Percentiles rank a stretch among this genome's conserved stretches.
Evolutionary conservation across 2,888 invertebrate species (phyloP).

Genomic region (Allolobophora icterica): DNA sequence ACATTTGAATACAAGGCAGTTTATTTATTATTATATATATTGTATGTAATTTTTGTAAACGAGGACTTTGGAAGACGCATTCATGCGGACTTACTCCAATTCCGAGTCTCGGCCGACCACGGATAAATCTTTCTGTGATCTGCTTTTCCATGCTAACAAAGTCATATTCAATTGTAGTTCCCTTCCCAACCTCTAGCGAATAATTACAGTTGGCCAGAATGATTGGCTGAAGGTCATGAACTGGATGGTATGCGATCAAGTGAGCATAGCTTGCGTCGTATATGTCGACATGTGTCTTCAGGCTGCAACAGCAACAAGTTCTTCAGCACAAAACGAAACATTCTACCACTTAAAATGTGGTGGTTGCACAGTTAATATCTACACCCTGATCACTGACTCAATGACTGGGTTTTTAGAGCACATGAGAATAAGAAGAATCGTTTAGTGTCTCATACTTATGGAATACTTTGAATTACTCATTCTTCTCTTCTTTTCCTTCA

Average conservation of each 20-base stretch:
- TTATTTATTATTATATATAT: too few species aligned
- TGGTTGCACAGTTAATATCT: background rate
- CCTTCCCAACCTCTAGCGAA: conserved; percentile 52
- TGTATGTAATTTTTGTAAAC: background rate
- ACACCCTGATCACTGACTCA: too few species aligned
- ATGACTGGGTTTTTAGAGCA: too few species aligned
- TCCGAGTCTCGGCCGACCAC: conserved; percentile 40
- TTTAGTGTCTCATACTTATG: too few species aligned
- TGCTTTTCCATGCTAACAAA: conserved; percentile 51
- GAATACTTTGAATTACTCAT: too few species aligned
- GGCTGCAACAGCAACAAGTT: conserved; percentile 2
- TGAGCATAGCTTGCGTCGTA: conserved; percentile 41
- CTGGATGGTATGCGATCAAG: conserved; percentile 47
- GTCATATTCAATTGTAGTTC: conserved; percentile 52
- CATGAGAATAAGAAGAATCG: too few species aligned
- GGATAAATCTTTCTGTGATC: conserved; percentile 52
- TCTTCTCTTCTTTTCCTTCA: too few species aligned
- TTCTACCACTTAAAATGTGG: background rate
- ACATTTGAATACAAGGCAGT: too few species aligned
- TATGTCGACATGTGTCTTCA: conserved; percentile 27
- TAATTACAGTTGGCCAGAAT: conserved; percentile 55
- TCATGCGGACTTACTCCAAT: background rate
- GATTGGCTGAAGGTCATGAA: conserved; percentile 52
- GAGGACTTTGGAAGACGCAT: background rate
- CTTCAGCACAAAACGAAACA: background rate